Base-by-base conservation (phyloP, 2,888 invertebrate species). In the Yponomeuta cagnagella region DNA sequence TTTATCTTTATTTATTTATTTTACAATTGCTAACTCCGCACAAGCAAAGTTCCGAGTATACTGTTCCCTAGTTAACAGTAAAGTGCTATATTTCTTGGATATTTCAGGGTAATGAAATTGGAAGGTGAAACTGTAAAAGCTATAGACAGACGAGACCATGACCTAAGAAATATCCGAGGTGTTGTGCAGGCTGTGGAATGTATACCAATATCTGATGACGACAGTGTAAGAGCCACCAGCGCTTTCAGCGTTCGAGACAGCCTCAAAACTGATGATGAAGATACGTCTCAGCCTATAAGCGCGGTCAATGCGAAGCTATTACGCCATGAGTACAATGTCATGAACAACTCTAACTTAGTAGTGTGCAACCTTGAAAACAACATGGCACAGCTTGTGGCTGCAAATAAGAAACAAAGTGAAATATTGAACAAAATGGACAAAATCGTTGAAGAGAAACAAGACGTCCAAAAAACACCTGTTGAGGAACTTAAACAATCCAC, bases 191-290 rank as follows among this genome's bases (percentile, higher is more conserved):
- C 85, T 0, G 80, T 86, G 77, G 92, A 93, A 73, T 92, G 90
- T 76, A 81, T 91, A 0, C 90, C 90, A 0, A 87, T 93, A 75
- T 93, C 93, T 0, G 93, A 93, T 71, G 93, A 93, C 72, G 93
- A 93, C 74, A 93, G 93, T 72, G 88, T 93, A 0, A 76, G 93
- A 74, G 93, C 92, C 0, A 91, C 90, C 0, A 93, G 93, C 74
- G 92, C 92, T 0, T 89, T 92, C 73, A 93, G 93, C 74, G 87
- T 91, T 0, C 77, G 92, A 73, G 93, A 93, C 73, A 93, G 92
- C 72, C 85, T 93, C 1, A 91, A 91, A 76, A 93, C 93, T 31
- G 93, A 93, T 52, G 93, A 93, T 63, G 93, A 93, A 76, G 93
- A 93, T 72, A 89, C 89, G 72, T 78, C 88, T 2, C 89, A 89